Evolutionary conservation across 2,113 vertebrate species (phyloP).

Genomic region (Mungos mungo): DNA sequence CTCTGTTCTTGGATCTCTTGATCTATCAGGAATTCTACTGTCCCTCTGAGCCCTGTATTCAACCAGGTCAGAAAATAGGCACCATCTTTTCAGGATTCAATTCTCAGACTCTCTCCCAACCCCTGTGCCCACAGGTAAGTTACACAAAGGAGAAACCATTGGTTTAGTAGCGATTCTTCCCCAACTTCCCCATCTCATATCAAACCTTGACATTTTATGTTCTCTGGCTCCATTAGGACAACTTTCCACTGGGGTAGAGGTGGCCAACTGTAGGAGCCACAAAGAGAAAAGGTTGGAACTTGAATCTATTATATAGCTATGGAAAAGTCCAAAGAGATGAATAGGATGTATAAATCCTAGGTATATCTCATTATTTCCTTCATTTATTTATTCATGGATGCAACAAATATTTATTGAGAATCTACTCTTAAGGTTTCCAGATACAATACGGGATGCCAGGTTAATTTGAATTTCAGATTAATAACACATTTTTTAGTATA

Average conservation of each 20-base stretch:
- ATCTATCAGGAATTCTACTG: background rate
- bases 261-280: background rate
- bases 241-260: background rate
- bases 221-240: background rate
- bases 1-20: background rate
- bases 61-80: background rate
- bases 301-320: background rate
- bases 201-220: background rate
- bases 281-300: background rate
- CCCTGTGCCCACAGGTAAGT: background rate
- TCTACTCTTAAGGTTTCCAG: background rate
- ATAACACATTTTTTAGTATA: background rate
- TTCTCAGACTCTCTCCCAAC: background rate
- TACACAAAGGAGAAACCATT: background rate
- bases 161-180: background rate
- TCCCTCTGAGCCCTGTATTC: background rate
- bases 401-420: background rate
- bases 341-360: background rate
- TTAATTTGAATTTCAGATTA: slow-evolving; percentile 12
- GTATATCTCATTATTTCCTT: background rate
- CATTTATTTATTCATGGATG: background rate
- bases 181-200: background rate
- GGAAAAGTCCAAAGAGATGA: background rate
- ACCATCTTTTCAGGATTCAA: background rate
- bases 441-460: background rate